Evolutionary conservation across 2,113 vertebrate species (phyloP).

Genomic region (Diglossa brunneiventris): DNA sequence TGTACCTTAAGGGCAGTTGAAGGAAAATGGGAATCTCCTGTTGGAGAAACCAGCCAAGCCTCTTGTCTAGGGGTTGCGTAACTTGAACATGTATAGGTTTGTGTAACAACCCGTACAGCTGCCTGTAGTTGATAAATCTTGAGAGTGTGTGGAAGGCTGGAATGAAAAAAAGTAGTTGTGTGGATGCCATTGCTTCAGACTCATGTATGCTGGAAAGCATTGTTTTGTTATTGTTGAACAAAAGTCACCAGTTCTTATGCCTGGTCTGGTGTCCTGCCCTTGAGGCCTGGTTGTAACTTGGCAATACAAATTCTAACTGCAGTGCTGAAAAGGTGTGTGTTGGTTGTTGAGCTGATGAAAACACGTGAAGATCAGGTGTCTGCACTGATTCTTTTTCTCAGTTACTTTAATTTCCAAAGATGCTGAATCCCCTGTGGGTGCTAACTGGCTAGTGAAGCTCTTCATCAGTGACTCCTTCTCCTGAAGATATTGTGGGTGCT

Average conservation of each 20-base stretch:
- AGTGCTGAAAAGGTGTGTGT: neutral
- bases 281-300: neutral
- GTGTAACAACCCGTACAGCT: neutral
- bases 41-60: neutral
- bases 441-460: neutral
- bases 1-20: neutral
- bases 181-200: neutral
- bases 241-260: neutral
- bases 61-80: neutral
- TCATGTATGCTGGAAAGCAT: accelerated
- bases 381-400: neutral
- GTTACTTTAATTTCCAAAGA: neutral
- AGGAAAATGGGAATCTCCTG: neutral
- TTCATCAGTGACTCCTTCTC: neutral
- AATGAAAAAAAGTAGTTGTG: neutral
- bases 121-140: accelerated
- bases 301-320: neutral
- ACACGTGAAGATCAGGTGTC: neutral
- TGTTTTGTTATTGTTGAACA: neutral
- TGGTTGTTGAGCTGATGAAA: neutral
- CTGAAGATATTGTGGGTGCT: neutral
- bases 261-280: neutral
- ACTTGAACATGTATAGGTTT: neutral
- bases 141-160: neutral
- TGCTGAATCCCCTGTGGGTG: neutral